Percentiles rank a stretch among this genome's conserved stretches.
These are phyloP conservation scores for Psittacula echo DNA, from an alignment of 2,797 vertebrate genomes.

Conservation along the genomic window DNA sequence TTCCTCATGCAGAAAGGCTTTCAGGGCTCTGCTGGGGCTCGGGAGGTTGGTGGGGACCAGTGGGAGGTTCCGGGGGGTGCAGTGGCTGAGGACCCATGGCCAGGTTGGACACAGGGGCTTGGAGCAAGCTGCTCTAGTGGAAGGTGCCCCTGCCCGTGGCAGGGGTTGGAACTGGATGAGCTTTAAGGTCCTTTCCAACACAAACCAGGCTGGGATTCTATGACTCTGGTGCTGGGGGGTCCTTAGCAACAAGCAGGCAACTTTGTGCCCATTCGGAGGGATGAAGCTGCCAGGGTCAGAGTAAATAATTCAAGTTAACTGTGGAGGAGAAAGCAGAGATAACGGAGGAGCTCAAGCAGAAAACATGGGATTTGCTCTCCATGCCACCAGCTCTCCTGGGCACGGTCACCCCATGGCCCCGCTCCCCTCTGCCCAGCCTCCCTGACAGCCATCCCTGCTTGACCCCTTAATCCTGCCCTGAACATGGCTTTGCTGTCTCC, in stretches of 20 bases:
- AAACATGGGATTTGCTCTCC: constrained; percentile 21
- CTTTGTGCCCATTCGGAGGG: background rate
- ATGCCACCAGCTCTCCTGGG: background rate
- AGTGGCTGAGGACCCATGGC: background rate
- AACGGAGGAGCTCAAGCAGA: constrained; percentile 57
- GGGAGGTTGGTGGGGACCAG: background rate
- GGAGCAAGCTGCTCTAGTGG: background rate
- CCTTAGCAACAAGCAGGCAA: constrained; percentile 45
- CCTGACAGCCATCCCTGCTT: background rate
- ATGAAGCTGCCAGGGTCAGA: constrained; percentile 32
- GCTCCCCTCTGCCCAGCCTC: background rate
- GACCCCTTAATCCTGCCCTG: background rate
- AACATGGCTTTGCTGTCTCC: background rate
- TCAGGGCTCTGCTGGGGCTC: background rate
- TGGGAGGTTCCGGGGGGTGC: accelerated
- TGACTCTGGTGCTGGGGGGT: background rate
- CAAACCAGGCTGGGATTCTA: background rate
- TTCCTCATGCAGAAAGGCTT: background rate
- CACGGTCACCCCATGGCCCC: accelerated
- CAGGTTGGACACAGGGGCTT: background rate
- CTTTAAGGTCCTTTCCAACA: background rate
- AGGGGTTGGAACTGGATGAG: background rate
- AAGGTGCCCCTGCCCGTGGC: background rate
- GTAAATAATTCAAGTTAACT: constrained; percentile 70
- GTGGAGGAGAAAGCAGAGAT: constrained; percentile 41